These are phyloP conservation scores for Cephalopachus bancanus DNA, from an alignment of 2,797 vertebrate species.

Conservation along the genomic window DNA sequence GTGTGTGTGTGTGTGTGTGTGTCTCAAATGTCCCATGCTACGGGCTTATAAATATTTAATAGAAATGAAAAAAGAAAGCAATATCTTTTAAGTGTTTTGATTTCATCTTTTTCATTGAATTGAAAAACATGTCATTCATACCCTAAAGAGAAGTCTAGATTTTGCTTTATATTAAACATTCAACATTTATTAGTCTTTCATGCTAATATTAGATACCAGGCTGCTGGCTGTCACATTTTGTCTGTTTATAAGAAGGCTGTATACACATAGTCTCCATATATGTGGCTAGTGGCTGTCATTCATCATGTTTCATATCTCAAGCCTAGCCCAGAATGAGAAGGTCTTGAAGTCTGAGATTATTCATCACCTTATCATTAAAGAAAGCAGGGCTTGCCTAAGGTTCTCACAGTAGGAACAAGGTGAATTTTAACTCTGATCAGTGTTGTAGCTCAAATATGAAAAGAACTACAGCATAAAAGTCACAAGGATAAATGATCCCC, in stretches of 20 bases:
- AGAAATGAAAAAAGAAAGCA: slow-evolving; percentile 22
- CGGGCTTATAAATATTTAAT: not conserved
- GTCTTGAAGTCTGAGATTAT: not conserved
- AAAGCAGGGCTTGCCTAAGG: not conserved
- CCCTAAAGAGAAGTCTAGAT: not conserved
- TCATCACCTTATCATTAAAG: slow-evolving; percentile 26
- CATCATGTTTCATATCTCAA: not conserved
- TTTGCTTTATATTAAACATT: slow-evolving; percentile 39
- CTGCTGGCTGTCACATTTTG: not conserved
- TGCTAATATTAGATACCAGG: not conserved
- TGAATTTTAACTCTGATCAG: not conserved
- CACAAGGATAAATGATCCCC: not conserved
- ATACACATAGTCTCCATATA: rapidly evolving
- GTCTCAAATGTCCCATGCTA: not conserved
- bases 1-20: not conserved
- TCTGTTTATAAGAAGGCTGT: not conserved
- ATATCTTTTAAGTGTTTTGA: not conserved
- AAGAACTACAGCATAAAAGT: not conserved
- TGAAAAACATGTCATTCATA: slow-evolving; percentile 23
- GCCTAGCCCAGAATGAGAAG: not conserved
- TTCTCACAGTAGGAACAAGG: not conserved
- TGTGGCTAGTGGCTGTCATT: not conserved
- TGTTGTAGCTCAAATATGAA: not conserved
- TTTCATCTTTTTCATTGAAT: slow-evolving; percentile 24
- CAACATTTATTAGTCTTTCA: not conserved